Base-by-base conservation (phyloP, 2,888 invertebrate species). In the Alcis repandata region DNA sequence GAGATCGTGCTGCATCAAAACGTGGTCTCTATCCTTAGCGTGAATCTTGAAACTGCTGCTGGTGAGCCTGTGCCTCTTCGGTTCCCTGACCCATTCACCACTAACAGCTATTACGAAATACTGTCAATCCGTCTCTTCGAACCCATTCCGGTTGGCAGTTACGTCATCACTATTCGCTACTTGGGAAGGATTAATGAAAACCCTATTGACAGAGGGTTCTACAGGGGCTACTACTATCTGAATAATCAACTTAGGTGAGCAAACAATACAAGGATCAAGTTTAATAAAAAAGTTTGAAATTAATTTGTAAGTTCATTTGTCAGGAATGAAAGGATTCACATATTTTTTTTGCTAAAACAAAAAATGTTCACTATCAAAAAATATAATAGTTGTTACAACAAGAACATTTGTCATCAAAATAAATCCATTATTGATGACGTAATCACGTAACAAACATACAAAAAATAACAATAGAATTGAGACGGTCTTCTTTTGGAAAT, bases 1-100 rank as follows among this genome's bases (percentile, higher is more conserved):
- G 87, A 91, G 72, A 89, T 93, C 15, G 91, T 91, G 13, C 69
- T 93, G 19, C 93, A 93, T 67, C 90, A 91, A 70, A 91, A 91
- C 2, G 90, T 92, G 0, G 86, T 82, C 1, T 73, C 82, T 0
- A 89, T 93, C 38, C 68, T 67, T 0, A 70, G 67, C 1, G 85
- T 92, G 0, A 80, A 72, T 36, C 76, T 93, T 1, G 32, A 82
- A 0, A 73, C 82, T 17, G 66, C 67, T 0, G 70, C 69, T 17
- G 73, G 72, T 17, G 68, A 63, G 3, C 76, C 82, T 0, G 83
- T 92, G 0, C 67, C 75, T 1, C 82, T 92, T 0, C 74, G 75
- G 22, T 74, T 79, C 57, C 79, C 82, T 0, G 54, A 75, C 1
- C 80, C 88, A 0, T 88, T 84, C 71, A 82, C 84, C 51, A 83